A percentile compares a stretch with the other conserved stretches of the same genome.
These are phyloP conservation scores for Necrosyrtes monachus DNA, from an alignment of 2,797 vertebrate genomes.

Conservation along the genomic window DNA sequence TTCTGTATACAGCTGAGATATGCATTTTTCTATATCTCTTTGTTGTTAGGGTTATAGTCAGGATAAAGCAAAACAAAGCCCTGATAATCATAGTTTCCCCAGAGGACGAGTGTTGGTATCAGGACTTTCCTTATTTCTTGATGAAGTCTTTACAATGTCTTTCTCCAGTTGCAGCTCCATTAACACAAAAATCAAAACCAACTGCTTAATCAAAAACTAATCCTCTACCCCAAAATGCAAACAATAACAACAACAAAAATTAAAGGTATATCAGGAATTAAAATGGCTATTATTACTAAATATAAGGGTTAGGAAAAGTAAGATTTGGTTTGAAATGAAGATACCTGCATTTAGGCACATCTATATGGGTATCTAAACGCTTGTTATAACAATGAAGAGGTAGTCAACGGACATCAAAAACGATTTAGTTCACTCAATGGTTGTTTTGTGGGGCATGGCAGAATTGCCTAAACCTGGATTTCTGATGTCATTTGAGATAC, in stretches of 20 bases:
- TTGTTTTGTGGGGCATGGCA: not conserved
- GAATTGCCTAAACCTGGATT: not conserved
- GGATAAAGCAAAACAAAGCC: not conserved
- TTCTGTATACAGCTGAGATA: not conserved
- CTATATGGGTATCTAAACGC: not conserved
- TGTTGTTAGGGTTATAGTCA: not conserved
- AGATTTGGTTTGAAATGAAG: not conserved
- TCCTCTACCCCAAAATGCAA: not conserved
- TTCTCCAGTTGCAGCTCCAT: not conserved
- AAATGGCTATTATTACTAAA: not conserved
- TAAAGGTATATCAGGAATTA: not conserved
- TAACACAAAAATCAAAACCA: not conserved
- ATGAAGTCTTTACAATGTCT: not conserved
- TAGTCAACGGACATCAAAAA: not conserved
- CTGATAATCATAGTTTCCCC: not conserved
- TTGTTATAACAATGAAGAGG: not conserved
- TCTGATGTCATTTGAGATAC: not conserved
- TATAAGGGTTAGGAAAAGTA: not conserved
- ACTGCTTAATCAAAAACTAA: not conserved
- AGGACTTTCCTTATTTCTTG: not conserved
- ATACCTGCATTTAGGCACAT: not conserved
- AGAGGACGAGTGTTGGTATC: not conserved
- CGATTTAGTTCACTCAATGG: not conserved
- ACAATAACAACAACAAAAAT: not conserved
- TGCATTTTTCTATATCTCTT: rapidly evolving